Base-by-base conservation (phyloP, 2,888 invertebrate species). In the Habrosyne pyritoides region DNA sequence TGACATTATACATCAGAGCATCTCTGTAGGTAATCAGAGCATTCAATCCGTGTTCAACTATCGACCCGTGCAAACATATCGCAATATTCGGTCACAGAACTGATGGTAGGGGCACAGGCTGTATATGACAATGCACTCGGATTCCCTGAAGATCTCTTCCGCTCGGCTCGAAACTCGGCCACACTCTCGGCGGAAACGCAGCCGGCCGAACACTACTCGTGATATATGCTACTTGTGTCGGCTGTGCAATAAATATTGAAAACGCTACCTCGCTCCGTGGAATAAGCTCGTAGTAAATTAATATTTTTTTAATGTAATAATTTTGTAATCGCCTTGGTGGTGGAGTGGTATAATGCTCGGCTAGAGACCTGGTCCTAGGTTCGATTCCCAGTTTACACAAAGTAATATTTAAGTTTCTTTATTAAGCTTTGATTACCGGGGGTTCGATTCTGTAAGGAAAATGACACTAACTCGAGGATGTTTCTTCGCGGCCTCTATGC, bases 91-190 rank as follows among this genome's bases (percentile, higher is more conserved):
- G 47, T 30, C n/a, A 14, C n/a, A n/a, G 30, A 22, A 22, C 47
- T 14, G 22, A 53, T 52, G 47, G 53, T 51, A 53, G 53, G 50
- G 47, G 30, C 47, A 21, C 21, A 56, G 58, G 64, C 58, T 58
- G 58, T 59, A 66, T 63, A 64, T 70, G 77, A 84, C 84, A 86
- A 83, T 79, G 74, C 71, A 66, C 66, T 70, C 72, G 77, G 71
- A 74, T 77, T 79, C 81, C 75, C 84, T 67, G 65, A 79, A 77
- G 86, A 86, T 83, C 79, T 82, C 78, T 76, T 82, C 83, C 78
- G 80, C 60, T 75, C 61, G 67, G 71, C 64, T 75, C 57, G 79
- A 78, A 88, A 87, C 79, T 86, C 87, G 86, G 86, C 79, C 84
- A 79, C 75, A 64, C 65, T 71, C 63, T 59, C 57, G 52, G 57